Percentiles rank a stretch among this genome's conserved stretches.
Conservation (phyloP, 2,797 vertebrate species). For the Catharus ustulatus region DNA sequence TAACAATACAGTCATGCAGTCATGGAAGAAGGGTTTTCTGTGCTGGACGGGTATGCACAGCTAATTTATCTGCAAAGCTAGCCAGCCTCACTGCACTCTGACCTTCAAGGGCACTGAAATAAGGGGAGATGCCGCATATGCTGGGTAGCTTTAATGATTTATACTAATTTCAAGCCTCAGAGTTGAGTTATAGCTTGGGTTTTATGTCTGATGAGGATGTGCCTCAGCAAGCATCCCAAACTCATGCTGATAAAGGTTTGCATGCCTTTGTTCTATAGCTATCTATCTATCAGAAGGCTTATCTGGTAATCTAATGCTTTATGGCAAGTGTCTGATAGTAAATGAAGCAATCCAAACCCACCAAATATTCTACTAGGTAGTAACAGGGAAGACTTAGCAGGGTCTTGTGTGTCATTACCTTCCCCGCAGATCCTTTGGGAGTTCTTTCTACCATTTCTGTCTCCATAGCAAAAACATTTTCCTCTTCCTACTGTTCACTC, state of each 20-base stretch:
- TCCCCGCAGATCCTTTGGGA: background rate
- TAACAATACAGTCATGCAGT: background rate
- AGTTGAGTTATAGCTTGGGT: background rate
- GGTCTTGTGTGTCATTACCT: conserved; percentile 18
- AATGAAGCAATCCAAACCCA: conserved; percentile 60
- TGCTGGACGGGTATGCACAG: background rate
- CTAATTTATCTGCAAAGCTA: background rate
- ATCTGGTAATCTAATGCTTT: conserved; percentile 57
- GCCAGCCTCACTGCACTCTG: background rate
- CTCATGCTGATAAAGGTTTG: background rate
- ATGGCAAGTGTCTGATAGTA: conserved; percentile 48
- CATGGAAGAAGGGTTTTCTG: background rate
- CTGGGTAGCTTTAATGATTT: background rate
- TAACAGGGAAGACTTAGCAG: conserved; percentile 21
- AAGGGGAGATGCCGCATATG: background rate
- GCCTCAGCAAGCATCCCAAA: background rate
- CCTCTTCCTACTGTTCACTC: background rate
- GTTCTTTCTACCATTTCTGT: background rate
- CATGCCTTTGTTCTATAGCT: background rate
- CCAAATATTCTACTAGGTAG: conserved; percentile 23
- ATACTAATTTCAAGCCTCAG: background rate
- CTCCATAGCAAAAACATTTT: background rate
- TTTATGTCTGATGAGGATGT: background rate
- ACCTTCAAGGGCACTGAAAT: background rate
- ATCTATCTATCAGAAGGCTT: background rate